Base-by-base conservation (phyloP, 2,113 vertebrate genomes). In the Collichthys lucidus region DNA sequence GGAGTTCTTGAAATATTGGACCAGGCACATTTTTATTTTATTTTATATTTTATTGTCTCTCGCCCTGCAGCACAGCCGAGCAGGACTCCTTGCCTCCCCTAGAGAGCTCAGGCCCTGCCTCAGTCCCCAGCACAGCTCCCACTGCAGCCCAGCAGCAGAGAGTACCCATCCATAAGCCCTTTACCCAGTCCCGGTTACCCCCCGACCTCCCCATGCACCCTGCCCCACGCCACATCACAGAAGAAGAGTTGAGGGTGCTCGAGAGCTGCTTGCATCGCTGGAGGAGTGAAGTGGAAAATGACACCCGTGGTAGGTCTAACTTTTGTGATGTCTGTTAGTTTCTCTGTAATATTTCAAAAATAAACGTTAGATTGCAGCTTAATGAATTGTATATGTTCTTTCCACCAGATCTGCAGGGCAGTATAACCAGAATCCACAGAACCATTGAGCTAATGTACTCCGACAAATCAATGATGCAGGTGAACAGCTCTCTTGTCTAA, bases 361-460 rank as follows among this genome's bases (percentile, higher is more conserved):
- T 24, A 50, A 52, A 65, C 0, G 9, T 57, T 4, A 59, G 3
- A 53, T 0, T 17, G 12, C 1, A 10, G 15, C 46, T 29, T 20
- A 60, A 68, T 26, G 5, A 2, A 50, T 20, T 50, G 3, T 31
- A 26, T 61, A 6, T 47, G n/a, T 44, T 75, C 20, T 74, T 65
- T 6, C 11, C 31, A 72, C 56, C 91, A 99, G 98, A 99, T 94
- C 95, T 99, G 63, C 98, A 99, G 92, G 98, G 97, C 89, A 98
- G 98, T 79, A 99, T 99, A 93, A 96, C 96, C 66, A 96, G 97
- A 94, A 98, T 99, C 94, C 97, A 99, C 92, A 95, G 97, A 90
- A 99, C 98, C 83, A 97, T 99, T 83, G 98, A 99, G 19, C 88
- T 99, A 56, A 99, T 99, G 98, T 99, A 99, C 91, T 96, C 98